These are phyloP conservation scores for Zophobas atratus DNA, from an alignment of 1,140 invertebrate species.

Conservation along the genomic window DNA sequence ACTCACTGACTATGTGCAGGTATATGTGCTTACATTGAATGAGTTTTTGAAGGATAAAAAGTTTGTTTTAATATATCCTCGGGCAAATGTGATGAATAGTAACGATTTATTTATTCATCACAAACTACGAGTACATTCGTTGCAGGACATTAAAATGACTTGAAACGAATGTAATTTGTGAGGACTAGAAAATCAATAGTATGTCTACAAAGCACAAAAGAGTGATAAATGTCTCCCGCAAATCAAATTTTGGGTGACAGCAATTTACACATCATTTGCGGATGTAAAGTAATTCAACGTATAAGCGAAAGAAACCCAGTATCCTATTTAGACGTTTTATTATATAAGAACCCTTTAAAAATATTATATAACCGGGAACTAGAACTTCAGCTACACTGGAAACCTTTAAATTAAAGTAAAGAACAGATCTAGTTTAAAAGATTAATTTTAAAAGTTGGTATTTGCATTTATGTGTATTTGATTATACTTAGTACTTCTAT, in stretches of 20 bases:
- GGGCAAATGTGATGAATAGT: background rate
- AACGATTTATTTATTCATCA: background rate
- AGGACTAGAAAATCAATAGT: slow-evolving; percentile 49
- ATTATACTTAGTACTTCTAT: too few relatives aligned
- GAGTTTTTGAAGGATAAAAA: too few relatives aligned
- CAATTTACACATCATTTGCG: slow-evolving; percentile 59
- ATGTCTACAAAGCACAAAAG: slow-evolving; percentile 52
- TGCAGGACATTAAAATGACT: too few relatives aligned
- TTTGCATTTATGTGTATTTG: too few relatives aligned
- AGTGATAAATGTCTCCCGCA: slow-evolving; percentile 55
- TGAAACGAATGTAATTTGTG: too few relatives aligned
- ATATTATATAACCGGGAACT: background rate
- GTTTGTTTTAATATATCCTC: too few relatives aligned
- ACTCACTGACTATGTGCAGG: too few relatives aligned
- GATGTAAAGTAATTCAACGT: slow-evolving; percentile 35
- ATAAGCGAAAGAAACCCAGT: slow-evolving; percentile 35
- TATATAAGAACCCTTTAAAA: slow-evolving; percentile 16
- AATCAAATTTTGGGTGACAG: slow-evolving; percentile 55
- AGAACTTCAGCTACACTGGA: too few relatives aligned
- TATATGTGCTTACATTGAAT: too few relatives aligned
- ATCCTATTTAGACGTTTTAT: slow-evolving; percentile 7
- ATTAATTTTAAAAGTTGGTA: too few relatives aligned
- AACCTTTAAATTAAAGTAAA: too few relatives aligned
- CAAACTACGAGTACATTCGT: background rate
- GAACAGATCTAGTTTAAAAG: too few relatives aligned